Evolutionary conservation across 2,113 vertebrate species (phyloP).

Genomic region (Eleginops maclovinus): DNA sequence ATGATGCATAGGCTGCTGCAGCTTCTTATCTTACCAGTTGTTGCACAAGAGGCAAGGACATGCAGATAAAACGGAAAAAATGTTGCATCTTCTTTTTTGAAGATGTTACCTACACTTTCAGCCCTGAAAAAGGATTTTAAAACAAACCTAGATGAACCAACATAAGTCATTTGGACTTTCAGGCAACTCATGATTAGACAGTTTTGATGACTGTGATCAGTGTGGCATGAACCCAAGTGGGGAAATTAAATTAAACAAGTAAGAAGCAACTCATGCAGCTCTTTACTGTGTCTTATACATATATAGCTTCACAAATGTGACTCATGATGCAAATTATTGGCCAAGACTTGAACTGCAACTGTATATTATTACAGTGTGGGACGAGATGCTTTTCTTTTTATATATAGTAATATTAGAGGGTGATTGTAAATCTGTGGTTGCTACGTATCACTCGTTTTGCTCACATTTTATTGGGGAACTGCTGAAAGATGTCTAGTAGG

Average conservation of each 20-base stretch:
- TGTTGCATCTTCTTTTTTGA: no score
- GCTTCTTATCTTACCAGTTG: not conserved
- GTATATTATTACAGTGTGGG: no score
- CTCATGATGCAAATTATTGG: not conserved
- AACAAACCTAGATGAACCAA: not conserved
- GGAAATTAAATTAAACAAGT: not conserved
- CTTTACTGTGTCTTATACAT: not conserved
- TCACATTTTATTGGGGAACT: not conserved
- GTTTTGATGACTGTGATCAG: not conserved
- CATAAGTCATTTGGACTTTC: not conserved
- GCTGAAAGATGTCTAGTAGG: no score
- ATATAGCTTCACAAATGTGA: not conserved
- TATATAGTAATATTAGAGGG: no score
- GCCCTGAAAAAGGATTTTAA: not conserved
- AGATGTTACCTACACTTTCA: not conserved
- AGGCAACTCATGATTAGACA: not conserved
- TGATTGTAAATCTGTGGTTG: not conserved
- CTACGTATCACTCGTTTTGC: not conserved
- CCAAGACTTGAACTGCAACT: not conserved
- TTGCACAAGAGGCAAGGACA: not conserved
- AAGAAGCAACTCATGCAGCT: not conserved
- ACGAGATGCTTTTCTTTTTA: no score
- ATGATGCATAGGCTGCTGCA: constrained; percentile 24
- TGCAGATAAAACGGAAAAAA: not conserved
- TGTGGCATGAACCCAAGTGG: not conserved